Percentiles rank a stretch among this genome's conserved stretches.
Conservation (phyloP, 2,113 vertebrate species). For the Alectura lathami region DNA sequence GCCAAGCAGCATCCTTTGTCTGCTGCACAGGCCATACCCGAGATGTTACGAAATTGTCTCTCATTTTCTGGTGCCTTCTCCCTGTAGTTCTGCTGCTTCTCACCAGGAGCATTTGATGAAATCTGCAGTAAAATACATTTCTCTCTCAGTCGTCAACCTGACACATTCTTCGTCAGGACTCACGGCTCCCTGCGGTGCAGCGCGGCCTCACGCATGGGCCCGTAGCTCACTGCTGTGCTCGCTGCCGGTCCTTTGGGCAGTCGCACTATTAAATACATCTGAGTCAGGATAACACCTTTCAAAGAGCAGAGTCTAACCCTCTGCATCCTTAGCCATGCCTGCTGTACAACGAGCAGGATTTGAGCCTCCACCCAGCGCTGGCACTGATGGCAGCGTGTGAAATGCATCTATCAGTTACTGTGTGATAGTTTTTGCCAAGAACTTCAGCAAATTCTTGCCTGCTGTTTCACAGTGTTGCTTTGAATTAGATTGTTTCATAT, state of each 20-base stretch:
- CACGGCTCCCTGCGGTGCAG: fast-evolving
- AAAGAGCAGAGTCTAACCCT: not conserved
- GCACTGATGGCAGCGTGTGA: not conserved
- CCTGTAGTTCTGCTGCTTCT: not conserved
- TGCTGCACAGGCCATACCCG: not conserved
- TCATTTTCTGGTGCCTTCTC: not conserved
- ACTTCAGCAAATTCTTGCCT: not conserved
- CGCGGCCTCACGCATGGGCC: fast-evolving
- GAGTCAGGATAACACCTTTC: not conserved
- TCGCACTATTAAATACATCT: not conserved
- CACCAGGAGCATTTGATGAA: not conserved
- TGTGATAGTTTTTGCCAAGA: not conserved
- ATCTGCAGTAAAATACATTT: not conserved
- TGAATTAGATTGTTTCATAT: not conserved
- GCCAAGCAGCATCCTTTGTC: not conserved
- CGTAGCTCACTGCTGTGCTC: not conserved
- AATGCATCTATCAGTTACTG: not conserved
- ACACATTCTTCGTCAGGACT: not conserved
- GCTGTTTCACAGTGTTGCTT: not conserved
- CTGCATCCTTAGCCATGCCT: not conserved
- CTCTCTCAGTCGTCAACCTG: not conserved
- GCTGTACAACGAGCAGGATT: not conserved
- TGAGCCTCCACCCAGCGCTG: not conserved
- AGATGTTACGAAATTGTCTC: not conserved
- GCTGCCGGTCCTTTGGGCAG: not conserved